Evolutionary conservation across 1,140 invertebrate genomes (phyloP).

Genomic region (Tetragonula clypearis): DNA sequence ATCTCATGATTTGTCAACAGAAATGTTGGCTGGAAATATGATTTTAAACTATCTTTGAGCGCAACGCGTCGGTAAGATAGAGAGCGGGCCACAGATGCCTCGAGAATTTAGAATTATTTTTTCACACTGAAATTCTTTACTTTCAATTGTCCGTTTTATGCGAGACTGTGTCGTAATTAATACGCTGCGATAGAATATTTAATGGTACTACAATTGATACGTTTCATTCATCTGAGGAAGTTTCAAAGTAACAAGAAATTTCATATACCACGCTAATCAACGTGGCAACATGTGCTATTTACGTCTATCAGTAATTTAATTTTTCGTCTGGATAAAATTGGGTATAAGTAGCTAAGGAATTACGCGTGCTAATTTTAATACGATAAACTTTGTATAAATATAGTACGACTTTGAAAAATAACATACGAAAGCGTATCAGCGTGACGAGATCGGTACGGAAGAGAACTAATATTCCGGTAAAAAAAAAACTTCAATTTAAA

Average conservation of each 20-base stretch:
- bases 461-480: neutral
- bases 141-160: neutral
- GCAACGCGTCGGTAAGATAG: constrained; percentile 19
- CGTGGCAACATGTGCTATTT: neutral
- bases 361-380: neutral
- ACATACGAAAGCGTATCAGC: neutral
- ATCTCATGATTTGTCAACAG: neutral
- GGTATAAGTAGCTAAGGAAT: neutral
- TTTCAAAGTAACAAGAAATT: constrained; percentile 7
- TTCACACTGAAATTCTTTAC: neutral
- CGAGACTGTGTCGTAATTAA: fast-evolving
- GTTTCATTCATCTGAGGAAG: neutral
- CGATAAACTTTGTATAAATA: neutral
- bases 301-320: neutral
- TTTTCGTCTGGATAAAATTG: neutral
- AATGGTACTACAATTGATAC: no score
- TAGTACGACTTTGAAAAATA: neutral
- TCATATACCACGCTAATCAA: constrained; percentile 15
- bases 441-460: neutral
- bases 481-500: neutral
- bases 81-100: neutral
- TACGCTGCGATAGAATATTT: no score
- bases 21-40: neutral
- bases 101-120: neutral
- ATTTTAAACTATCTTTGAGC: neutral